Base-by-base conservation (phyloP, 2,113 vertebrate species). In the Sclerurus mexicanus region DNA sequence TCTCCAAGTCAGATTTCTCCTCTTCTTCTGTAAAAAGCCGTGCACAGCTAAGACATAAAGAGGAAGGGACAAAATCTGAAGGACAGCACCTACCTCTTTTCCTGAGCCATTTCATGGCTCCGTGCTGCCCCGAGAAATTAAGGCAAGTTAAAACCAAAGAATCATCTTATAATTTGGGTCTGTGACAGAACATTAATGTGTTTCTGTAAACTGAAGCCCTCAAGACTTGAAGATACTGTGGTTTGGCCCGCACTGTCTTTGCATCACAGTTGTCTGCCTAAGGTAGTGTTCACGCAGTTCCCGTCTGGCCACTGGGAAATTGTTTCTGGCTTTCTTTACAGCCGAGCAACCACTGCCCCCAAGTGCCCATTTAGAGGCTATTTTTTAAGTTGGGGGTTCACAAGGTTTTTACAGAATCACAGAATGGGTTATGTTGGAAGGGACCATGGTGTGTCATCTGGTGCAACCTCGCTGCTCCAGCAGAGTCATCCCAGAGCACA, bases 271-370 rank as follows among this genome's bases (percentile, higher is more conserved):
- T 31, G 16, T 80, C 83, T n/a, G 69, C 22, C 56, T 30, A 5
- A 11, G 31, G 67, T 6, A 42, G 4, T 0, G 2, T 4, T 75
- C 53, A 14, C 2, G 1, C 25, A 5, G 58, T 2, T 94, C 39
- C 42, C 3, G 4, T n/a, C 53, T 7, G 6, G 77, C 59, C 40
- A 8, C 9, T n/a, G 39, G 33, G 27, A 63, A 58, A 59, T 25
- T 37, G 55, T 7, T 95, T 46, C 72, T 88, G 75, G 72, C 59
- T 85, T 60, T n/a, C 66, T 74, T 84, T 74, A 91, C 87, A 90
- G 68, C 47, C 50, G 4, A 94, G 96, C 68, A 77, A 56, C 95
- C 95, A 95, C 95, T 97, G 94, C 96, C 95, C 95, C 93, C 93
- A 95, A 95, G 95, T 84, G 95, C 93, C 90, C 87, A 44, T 86